Evolutionary conservation across 2,797 vertebrate species (phyloP).

Genomic region (Ptychadena robeensis): DNA sequence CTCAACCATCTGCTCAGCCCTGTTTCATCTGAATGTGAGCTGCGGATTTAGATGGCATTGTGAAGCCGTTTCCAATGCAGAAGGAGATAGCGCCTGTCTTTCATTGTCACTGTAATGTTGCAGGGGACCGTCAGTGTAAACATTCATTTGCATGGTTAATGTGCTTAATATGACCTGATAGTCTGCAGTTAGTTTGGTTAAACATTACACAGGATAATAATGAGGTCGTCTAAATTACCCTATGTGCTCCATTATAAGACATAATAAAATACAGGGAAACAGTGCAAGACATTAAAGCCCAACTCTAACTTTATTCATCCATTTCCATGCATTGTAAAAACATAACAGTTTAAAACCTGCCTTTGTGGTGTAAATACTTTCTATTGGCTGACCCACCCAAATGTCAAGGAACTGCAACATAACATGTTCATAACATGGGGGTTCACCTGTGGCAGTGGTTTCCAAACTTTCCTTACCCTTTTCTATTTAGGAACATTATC

Average conservation of each 20-base stretch:
- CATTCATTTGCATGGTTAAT: constrained; percentile 65
- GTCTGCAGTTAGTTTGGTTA: constrained; percentile 67
- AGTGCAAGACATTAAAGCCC: background rate
- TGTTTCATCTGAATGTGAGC: constrained; percentile 88
- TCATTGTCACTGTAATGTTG: constrained; percentile 66
- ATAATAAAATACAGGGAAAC: background rate
- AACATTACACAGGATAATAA: constrained; percentile 65
- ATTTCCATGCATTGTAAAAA: background rate
- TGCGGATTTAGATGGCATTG: constrained; percentile 78
- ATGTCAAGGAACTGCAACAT: too few species aligned
- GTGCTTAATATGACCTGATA: constrained; percentile 29
- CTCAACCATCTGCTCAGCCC: constrained; percentile 84
- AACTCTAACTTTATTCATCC: background rate
- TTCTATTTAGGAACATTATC: too few species aligned
- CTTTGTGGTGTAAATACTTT: too few species aligned
- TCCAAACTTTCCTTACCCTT: too few species aligned
- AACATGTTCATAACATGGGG: too few species aligned
- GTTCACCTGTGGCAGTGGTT: too few species aligned
- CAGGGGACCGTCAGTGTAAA: constrained; percentile 63
- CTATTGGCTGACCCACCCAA: too few species aligned
- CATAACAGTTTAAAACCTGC: too few species aligned
- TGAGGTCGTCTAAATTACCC: background rate
- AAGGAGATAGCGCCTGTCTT: constrained; percentile 75
- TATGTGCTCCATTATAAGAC: background rate
- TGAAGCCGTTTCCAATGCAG: constrained; percentile 73